These are phyloP conservation scores for Sphaeramia orbicularis DNA, from an alignment of 2,797 vertebrate species.

Conservation along the genomic window DNA sequence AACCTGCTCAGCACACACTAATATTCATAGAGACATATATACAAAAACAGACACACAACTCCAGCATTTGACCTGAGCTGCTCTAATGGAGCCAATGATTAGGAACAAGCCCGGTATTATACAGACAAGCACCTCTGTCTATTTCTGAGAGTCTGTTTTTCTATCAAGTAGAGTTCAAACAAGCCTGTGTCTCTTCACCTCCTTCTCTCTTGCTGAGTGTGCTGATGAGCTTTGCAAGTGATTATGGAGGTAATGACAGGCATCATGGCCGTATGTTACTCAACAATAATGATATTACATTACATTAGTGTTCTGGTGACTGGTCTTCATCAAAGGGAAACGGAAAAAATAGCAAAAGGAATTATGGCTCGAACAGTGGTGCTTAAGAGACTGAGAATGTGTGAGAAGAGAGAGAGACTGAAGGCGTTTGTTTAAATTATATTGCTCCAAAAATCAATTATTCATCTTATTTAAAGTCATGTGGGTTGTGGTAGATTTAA, in stretches of 20 bases:
- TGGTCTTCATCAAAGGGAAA: constrained; percentile 69
- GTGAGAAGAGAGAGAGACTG: constrained; percentile 3
- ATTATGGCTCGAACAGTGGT: constrained; percentile 23
- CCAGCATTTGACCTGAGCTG: constrained; percentile 39
- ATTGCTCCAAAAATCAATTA: constrained; percentile 28
- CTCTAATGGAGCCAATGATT: constrained; percentile 37
- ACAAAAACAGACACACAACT: constrained; percentile 45
- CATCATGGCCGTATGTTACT: constrained; percentile 69
- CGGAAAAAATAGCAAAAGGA: constrained; percentile 31
- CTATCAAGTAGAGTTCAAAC: constrained; percentile 55
- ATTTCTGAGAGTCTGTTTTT: constrained; percentile 64
- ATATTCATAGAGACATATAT: constrained; percentile 22
- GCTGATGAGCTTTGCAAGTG: constrained; percentile 64
- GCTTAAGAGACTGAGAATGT: constrained; percentile 3
- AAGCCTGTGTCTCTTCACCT: constrained; percentile 21
- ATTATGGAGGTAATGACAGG: constrained; percentile 76
- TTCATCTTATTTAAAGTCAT: not conserved
- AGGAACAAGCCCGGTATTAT: constrained; percentile 79
- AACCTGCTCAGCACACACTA: constrained; percentile 38
- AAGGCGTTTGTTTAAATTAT: constrained; percentile 46
- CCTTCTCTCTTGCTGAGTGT: constrained; percentile 27
- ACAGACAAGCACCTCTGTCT: constrained; percentile 55
- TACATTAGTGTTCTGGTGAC: constrained; percentile 70
- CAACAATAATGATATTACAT: constrained; percentile 77
- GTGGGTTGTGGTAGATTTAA: not conserved